Base-by-base conservation (phyloP, 2,888 invertebrate genomes). In the Calephelis perditalis region DNA sequence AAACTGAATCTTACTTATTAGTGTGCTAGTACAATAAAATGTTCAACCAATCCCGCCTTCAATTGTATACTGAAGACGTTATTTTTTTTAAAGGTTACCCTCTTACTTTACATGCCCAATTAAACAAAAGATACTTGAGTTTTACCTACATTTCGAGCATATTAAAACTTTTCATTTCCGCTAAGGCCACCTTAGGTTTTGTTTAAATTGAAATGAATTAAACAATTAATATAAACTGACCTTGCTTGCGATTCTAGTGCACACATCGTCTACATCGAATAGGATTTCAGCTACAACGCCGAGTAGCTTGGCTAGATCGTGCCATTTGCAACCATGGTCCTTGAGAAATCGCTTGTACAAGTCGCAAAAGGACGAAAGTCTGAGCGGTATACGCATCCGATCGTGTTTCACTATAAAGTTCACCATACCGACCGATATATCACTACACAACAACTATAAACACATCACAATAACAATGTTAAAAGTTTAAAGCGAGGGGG, bases 301-400 rank as follows among this genome's bases (percentile, higher is more conserved):
- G 67, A 91, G 77, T 57, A 90, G 75, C 79, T 89, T 89, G 58
- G 87, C 75, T 66, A 91, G 75, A 75, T 90, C 89, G 71, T 87
- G 88, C 91, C 89, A 91, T 72, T 84, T 86, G 78, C 86, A 89
- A 64, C 86, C 82, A 75, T 88, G 86, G 67, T 88, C 88, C 79
- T 89, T 87, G 67, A 90, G 82, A 76, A 90, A 84, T 70, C 83
- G 79, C 71, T 83, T 88, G 76, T 89, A 91, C 54, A 90, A 76
- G 65, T 86, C 86, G 70, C 82, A 87, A 72, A 89, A 87, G 65
- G 88, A 88, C 63, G 77, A 72, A 62, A 88, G 72, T 62, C 81
- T 79, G 46, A 86, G 75, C 45, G 86, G 83, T 63, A 81, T 65
- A 63, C 78, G 78, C 54, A 76, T 66, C 37, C 78, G 79, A 60